Percentiles rank a stretch among this genome's conserved stretches.
Conservation (phyloP, 2,113 vertebrate genomes). For the Catharus fuscescens region DNA sequence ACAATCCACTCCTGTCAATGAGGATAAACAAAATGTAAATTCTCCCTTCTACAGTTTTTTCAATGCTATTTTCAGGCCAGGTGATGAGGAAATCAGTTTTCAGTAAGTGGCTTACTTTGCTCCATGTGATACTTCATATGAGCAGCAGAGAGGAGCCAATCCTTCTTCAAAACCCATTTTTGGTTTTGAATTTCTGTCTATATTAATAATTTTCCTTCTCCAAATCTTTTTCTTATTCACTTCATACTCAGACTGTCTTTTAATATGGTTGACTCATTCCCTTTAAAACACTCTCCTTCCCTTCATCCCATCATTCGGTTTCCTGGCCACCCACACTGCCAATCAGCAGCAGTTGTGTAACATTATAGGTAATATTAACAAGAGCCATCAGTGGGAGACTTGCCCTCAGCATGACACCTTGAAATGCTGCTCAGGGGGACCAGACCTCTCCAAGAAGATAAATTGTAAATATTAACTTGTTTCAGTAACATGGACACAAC, state of each 20-base stretch:
- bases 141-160: neutral
- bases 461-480: neutral
- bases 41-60: neutral
- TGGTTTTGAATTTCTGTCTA: neutral
- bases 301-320: neutral
- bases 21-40: neutral
- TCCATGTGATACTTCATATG: neutral
- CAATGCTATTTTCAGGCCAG: neutral
- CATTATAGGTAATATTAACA: neutral
- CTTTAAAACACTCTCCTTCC: neutral
- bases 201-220: neutral
- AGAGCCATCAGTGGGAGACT: neutral
- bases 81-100: neutral
- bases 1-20: neutral
- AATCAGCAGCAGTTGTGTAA: neutral
- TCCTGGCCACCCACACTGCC: conserved; percentile 2
- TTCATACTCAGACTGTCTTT: neutral
- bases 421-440: neutral
- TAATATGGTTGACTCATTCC: neutral
- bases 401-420: neutral
- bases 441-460: neutral
- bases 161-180: neutral
- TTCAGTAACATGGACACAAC: neutral
- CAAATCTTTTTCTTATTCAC: neutral
- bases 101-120: neutral